phyloP scores from a whole-genome alignment of 37 sponge, comb jelly and placozoan genomes.

The Ianthella basta region DNA sequence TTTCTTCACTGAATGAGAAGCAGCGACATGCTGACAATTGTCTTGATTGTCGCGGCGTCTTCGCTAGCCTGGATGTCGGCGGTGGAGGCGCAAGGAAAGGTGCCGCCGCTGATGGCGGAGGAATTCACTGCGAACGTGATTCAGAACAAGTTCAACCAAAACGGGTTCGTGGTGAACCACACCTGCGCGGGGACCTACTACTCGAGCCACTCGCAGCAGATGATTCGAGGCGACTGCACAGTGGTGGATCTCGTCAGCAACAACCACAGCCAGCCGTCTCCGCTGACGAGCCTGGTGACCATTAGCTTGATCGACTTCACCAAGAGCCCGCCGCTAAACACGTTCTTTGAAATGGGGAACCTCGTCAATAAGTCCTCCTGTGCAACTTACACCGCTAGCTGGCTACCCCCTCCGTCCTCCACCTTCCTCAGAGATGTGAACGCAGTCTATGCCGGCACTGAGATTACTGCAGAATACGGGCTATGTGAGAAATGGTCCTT shows the following conservation, averaged over 20 bases:
- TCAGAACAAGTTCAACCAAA: constrained; percentile 31
- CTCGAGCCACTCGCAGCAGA: constrained; percentile 29
- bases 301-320: constrained; percentile 24
- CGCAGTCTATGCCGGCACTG: constrained; percentile 6
- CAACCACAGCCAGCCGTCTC: constrained; percentile 31
- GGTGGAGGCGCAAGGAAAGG: neutral
- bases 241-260: neutral
- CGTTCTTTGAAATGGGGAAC: neutral
- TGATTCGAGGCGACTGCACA: constrained; percentile 28
- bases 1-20: no score
- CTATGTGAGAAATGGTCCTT: no score
- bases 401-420: constrained; percentile 3
- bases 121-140: constrained; percentile 20
- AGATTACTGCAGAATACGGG: constrained; percentile 9
- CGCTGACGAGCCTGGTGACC: neutral
- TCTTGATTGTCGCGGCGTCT: no score
- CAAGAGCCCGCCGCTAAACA: constrained; percentile 25
- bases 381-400: neutral
- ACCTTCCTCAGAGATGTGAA: constrained; percentile 21
- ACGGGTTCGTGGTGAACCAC: constrained; percentile 35
- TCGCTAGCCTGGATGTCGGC: no score
- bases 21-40: no score
- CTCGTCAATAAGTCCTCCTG: constrained; percentile 1
- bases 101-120: neutral
- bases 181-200: constrained; percentile 31